A percentile compares a stretch with the other conserved stretches of the same genome.
Evolutionary conservation across 2,797 vertebrate genomes (phyloP).

Genomic region (Falco columbarius): DNA sequence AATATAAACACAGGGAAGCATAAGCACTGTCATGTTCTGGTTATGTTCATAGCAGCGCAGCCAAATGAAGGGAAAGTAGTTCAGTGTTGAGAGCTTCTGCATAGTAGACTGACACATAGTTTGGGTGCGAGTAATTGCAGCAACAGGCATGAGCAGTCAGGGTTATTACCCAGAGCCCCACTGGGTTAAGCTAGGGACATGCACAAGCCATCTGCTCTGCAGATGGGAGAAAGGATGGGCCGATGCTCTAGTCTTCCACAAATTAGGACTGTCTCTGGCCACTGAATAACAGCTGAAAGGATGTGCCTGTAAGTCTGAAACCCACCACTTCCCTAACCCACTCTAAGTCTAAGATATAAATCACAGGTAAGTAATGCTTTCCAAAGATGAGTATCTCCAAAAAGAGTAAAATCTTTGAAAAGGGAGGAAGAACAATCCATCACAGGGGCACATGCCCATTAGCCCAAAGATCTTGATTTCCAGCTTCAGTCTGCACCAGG

Average conservation of each 20-base stretch:
- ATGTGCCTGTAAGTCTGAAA: not conserved
- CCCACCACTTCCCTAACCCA: not conserved
- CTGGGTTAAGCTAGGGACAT: not conserved
- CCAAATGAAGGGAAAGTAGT: not conserved
- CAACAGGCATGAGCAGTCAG: not conserved
- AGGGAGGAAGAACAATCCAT: not conserved
- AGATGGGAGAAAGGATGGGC: not conserved
- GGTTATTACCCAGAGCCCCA: not conserved
- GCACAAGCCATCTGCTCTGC: conserved; percentile 17
- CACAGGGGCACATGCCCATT: not conserved
- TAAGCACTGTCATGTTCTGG: not conserved
- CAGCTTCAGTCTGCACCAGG: not conserved
- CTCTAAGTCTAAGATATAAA: not conserved
- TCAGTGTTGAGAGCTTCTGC: not conserved
- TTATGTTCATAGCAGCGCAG: not conserved
- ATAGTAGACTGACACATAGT: not conserved
- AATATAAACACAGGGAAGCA: not conserved
- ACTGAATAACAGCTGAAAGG: not conserved
- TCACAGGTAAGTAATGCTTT: not conserved
- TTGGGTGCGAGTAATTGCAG: conserved; percentile 1
- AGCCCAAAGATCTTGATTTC: not conserved
- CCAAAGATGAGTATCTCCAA: not conserved
- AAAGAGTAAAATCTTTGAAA: not conserved
- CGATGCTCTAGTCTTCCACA: not conserved
- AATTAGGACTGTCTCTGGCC: not conserved